These are phyloP conservation scores for Zootoca vivipara DNA, from an alignment of 2,113 vertebrate genomes.

Conservation along the genomic window DNA sequence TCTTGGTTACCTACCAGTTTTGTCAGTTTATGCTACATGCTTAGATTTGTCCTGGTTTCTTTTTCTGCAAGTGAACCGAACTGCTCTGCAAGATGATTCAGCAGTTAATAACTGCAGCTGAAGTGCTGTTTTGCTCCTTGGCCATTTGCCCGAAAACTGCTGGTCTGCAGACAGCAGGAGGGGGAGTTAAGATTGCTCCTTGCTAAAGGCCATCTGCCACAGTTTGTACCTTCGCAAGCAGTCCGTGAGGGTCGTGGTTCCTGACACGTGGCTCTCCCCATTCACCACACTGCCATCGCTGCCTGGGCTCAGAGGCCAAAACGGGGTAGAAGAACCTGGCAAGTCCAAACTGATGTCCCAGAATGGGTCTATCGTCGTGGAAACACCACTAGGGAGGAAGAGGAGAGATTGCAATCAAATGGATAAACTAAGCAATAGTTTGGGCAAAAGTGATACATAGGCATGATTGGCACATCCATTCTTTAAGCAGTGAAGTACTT, in stretches of 20 bases:
- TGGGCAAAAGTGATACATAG: background rate
- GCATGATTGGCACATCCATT: background rate
- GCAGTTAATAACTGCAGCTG: background rate
- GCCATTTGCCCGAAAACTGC: background rate
- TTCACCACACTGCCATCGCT: slow-evolving; percentile 92
- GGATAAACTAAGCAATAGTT: background rate
- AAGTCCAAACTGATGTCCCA: slow-evolving; percentile 99
- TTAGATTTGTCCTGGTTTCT: background rate
- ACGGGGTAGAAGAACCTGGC: slow-evolving; percentile 95
- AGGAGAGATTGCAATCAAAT: background rate
- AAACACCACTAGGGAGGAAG: slow-evolving; percentile 86
- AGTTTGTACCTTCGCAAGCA: slow-evolving; percentile 90
- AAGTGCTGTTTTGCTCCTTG: background rate
- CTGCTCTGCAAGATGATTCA: background rate
- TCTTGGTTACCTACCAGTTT: background rate
- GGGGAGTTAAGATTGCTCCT: background rate
- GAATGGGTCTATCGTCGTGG: slow-evolving; percentile 98
- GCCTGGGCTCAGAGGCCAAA: slow-evolving; percentile 97
- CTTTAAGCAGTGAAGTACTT: too few species aligned
- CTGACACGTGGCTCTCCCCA: slow-evolving; percentile 91
- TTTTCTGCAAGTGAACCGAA: background rate
- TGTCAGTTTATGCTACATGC: background rate
- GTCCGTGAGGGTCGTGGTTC: slow-evolving; percentile 96
- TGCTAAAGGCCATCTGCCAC: fast-evolving
- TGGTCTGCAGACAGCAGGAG: slow-evolving; percentile 7